A percentile compares a stretch with the other conserved stretches of the same genome.
These are phyloP conservation scores for Pteria penguin DNA, from an alignment of 2,888 invertebrate genomes.

Conservation along the genomic window DNA sequence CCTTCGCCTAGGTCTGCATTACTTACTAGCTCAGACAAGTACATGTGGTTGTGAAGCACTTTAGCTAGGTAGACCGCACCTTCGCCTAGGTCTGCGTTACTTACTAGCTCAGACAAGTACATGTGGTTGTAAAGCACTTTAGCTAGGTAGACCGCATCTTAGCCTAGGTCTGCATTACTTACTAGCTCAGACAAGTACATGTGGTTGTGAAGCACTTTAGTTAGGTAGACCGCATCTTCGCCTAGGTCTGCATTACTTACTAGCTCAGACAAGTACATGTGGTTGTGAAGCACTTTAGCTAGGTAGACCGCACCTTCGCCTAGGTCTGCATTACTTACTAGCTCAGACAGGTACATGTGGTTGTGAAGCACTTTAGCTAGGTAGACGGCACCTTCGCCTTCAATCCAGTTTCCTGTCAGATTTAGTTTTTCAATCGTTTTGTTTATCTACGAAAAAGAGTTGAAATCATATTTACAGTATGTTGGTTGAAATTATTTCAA, in stretches of 20 bases:
- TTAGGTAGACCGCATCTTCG: conserved; percentile 54
- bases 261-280: conserved; percentile 57
- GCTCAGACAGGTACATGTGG: conserved; percentile 57
- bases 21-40: conserved; percentile 59
- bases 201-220: conserved; percentile 56
- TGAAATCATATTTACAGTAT: no score
- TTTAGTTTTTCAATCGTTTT: conserved; percentile 56
- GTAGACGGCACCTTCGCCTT: conserved; percentile 53
- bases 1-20: no score
- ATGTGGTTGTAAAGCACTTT: no score
- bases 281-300: conserved; percentile 54
- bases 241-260: no score
- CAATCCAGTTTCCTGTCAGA: conserved; percentile 65
- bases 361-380: conserved; percentile 56
- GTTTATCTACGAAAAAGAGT: conserved; percentile 50
- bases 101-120: no score
- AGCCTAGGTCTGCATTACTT: no score
- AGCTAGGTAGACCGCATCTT: no score
- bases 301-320: conserved; percentile 54
- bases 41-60: conserved; percentile 57
- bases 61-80: conserved; percentile 53
- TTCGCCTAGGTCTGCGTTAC: conserved; percentile 59
- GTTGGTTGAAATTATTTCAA: no score
- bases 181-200: conserved; percentile 60
- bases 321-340: conserved; percentile 57